phyloP scores from a whole-genome alignment of 2,113 vertebrate genomes.

The Galbula dea region DNA sequence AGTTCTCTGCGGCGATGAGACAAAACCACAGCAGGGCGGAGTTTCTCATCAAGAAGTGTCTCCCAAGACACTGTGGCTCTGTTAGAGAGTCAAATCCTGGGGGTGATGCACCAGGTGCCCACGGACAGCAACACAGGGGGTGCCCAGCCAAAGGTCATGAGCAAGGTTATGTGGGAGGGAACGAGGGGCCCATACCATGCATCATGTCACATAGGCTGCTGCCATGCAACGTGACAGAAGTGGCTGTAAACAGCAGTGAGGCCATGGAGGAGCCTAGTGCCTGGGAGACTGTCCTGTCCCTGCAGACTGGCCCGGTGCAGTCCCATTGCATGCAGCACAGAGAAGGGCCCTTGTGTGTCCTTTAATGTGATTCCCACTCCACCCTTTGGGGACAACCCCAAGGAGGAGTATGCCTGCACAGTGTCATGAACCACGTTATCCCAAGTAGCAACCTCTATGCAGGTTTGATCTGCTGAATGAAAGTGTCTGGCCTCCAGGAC shows the following conservation, averaged over 20 bases:
- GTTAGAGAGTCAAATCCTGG: background rate
- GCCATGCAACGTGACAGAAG: background rate
- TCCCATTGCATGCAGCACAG: fast-evolving
- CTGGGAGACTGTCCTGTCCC: background rate
- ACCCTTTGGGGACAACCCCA: background rate
- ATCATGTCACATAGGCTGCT: background rate
- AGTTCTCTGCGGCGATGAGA: too few relatives aligned
- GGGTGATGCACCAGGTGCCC: background rate
- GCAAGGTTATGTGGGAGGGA: fast-evolving
- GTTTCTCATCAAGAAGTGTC: too few relatives aligned
- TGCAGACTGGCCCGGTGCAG: background rate
- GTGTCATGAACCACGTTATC: background rate
- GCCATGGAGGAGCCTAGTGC: background rate
- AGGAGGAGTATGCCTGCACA: background rate
- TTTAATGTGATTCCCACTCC: background rate
- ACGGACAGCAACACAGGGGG: background rate
- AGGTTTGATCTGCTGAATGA: background rate
- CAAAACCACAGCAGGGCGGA: too few relatives aligned
- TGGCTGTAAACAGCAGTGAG: background rate
- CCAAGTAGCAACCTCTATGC: background rate
- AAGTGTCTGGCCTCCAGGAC: fast-evolving
- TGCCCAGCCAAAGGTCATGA: background rate
- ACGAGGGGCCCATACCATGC: fast-evolving
- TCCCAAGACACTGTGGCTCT: background rate
- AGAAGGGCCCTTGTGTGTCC: background rate